These are phyloP conservation scores for Trisateles emortualis DNA, from an alignment of 2,888 invertebrate species.

Conservation along the genomic window DNA sequence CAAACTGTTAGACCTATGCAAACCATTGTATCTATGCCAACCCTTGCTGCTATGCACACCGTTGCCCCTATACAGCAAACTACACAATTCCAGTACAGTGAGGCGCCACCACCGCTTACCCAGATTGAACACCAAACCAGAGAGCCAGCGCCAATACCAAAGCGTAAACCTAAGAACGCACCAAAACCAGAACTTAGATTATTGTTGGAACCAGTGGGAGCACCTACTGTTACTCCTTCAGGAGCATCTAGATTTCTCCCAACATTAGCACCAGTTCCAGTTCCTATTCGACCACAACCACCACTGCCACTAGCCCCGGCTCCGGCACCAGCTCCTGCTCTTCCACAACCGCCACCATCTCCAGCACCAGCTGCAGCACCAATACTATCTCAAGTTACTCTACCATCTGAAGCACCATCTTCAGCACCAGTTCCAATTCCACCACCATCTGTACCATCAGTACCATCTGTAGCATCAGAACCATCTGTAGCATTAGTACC, in stretches of 20 bases:
- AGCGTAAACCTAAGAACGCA: constrained; percentile 7
- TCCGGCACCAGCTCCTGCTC: too few species aligned
- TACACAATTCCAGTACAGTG: constrained; percentile 67
- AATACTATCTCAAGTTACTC: too few species aligned
- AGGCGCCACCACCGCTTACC: constrained; percentile 26
- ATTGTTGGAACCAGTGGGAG: constrained; percentile 24
- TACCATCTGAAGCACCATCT: constrained; percentile 10
- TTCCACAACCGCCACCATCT: too few species aligned
- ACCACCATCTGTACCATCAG: neutral
- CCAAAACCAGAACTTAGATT: constrained; percentile 20
- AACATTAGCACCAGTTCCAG: too few species aligned
- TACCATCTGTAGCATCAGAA: neutral
- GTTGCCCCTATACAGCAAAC: constrained; percentile 60
- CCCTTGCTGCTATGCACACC: constrained; percentile 63
- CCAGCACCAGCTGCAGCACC: too few species aligned
- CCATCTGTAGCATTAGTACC: neutral
- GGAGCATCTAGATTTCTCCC: too few species aligned
- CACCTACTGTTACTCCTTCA: too few species aligned
- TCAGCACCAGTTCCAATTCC: neutral
- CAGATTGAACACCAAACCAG: constrained; percentile 41
- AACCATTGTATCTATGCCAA: constrained; percentile 67
- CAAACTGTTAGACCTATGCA: constrained; percentile 64
- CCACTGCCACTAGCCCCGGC: too few species aligned
- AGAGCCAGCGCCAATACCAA: constrained; percentile 35
- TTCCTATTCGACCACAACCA: too few species aligned